Base-by-base conservation (phyloP, 2,888 invertebrate genomes). In the Drosophila paranaensis region DNA sequence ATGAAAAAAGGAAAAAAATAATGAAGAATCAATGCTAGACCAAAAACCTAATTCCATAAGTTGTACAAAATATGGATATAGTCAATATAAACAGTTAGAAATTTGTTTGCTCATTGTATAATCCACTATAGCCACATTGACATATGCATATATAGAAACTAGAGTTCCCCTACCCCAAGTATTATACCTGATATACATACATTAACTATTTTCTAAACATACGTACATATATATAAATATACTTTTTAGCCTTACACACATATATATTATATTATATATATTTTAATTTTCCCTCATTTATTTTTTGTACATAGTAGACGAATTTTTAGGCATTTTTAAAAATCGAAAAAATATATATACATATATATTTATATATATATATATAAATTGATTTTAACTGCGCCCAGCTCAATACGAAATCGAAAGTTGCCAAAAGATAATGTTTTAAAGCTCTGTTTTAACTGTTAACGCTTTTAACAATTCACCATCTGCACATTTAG, bases 31-130 rank as follows among this genome's bases (percentile, higher is more conserved):
- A 58, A 81, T 58, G 60, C 72, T 89, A 82, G 89, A 89, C 89
- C 84, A 89, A 84, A 35, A 66, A 84, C 50, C 27, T 45, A 74
- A 68, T 67, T 70, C 63, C 67, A 65, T 81, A 73, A 79, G 60
- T 50, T 89, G 82, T 84, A 84, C 20, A 63, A 84, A 79, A 67
- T 37, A 60, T 60, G 35, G 6, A 46, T 43, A 46, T 53, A 69
- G 53, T 54, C 53, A 42, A 56, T 48, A 58, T 35, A 45, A 55
- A 45, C 55, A 40, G 56, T 54, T 53, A 46, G 61, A 50, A 60
- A 43, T 14, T 46, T 60, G 57, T 63, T 77, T 79, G 70, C 70
- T 76, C 76, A 75, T 70, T 79, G 76, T 53, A 54, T 27, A 54
- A 54, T 54, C 54, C 54, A 54, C 71, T 79, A 76, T 79, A 79